Conservation (phyloP, 2,888 invertebrate genomes). For the Drosophila meridiana region DNA sequence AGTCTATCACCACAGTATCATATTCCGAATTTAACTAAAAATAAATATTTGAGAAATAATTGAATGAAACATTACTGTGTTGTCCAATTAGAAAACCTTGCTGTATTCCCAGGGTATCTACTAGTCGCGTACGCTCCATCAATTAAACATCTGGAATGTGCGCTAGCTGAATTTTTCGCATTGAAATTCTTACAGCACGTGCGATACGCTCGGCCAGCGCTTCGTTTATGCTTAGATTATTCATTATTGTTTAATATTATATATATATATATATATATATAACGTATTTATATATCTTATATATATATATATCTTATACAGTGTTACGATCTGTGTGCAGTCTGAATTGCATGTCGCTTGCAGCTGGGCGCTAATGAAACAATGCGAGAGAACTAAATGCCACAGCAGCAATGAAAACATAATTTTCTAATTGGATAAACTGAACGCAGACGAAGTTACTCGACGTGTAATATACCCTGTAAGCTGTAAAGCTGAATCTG, state of each 20-base stretch:
- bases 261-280: background rate
- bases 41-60: background rate
- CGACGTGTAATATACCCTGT: constrained; percentile 6
- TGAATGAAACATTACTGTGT: background rate
- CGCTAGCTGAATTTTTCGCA: constrained; percentile 47
- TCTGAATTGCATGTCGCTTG: constrained; percentile 50
- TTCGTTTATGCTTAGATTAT: constrained; percentile 29
- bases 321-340: constrained; percentile 9
- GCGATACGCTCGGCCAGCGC: constrained; percentile 52
- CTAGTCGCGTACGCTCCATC: background rate
- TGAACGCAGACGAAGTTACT: constrained; percentile 1
- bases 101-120: background rate
- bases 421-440: constrained; percentile 55
- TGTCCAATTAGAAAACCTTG: background rate
- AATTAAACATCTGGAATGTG: constrained; percentile 28
- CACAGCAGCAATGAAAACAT: constrained; percentile 38
- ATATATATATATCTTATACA: constrained; percentile 1
- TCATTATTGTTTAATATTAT: background rate
- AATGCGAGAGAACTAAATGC: constrained; percentile 35
- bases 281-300: background rate
- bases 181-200: constrained; percentile 59
- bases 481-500: background rate
- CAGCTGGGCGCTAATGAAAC: constrained; percentile 43
- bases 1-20: background rate
- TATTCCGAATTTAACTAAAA: too few relatives aligned